Evolutionary conservation across 2,797 vertebrate species (phyloP).

Genomic region (Cirrhinus molitorella): DNA sequence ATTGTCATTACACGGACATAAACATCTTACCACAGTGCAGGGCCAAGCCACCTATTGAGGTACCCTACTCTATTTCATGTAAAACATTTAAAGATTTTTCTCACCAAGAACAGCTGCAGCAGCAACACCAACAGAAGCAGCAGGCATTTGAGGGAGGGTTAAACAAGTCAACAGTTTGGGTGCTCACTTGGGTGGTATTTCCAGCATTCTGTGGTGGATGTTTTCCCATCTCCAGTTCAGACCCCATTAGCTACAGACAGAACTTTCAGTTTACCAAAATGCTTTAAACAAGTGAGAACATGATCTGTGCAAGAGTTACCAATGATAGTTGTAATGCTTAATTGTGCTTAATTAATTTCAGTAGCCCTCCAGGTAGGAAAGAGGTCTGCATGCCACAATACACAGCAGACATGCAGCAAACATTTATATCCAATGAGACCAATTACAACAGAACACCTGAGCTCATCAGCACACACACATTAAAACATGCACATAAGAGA

Average conservation of each 20-base stretch:
- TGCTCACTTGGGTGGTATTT: slow-evolving; percentile 77
- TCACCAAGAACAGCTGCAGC: slow-evolving; percentile 98
- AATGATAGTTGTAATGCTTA: slow-evolving; percentile 16
- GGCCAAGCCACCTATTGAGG: background rate
- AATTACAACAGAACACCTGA: slow-evolving; percentile 60
- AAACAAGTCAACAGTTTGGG: slow-evolving; percentile 72
- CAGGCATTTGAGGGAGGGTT: slow-evolving; percentile 87
- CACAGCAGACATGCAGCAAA: slow-evolving; percentile 53
- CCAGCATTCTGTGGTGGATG: slow-evolving; percentile 83
- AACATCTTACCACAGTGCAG: too few relatives aligned
- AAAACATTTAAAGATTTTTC: background rate
- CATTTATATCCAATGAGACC: slow-evolving; percentile 53
- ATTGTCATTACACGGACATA: too few relatives aligned
- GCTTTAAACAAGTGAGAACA: background rate
- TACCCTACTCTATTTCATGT: background rate
- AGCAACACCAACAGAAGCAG: slow-evolving; percentile 99
- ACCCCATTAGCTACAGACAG: slow-evolving; percentile 76
- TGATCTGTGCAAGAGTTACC: background rate
- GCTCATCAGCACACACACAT: slow-evolving; percentile 28
- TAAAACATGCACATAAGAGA: background rate
- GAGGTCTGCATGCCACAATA: slow-evolving; percentile 54
- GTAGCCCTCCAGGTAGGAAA: slow-evolving; percentile 40
- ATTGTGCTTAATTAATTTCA: slow-evolving; percentile 54
- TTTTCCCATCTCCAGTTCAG: slow-evolving; percentile 83
- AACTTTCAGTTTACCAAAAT: background rate